Evolutionary conservation across 2,797 vertebrate genomes (phyloP).

Genomic region (Squalus acanthias): DNA sequence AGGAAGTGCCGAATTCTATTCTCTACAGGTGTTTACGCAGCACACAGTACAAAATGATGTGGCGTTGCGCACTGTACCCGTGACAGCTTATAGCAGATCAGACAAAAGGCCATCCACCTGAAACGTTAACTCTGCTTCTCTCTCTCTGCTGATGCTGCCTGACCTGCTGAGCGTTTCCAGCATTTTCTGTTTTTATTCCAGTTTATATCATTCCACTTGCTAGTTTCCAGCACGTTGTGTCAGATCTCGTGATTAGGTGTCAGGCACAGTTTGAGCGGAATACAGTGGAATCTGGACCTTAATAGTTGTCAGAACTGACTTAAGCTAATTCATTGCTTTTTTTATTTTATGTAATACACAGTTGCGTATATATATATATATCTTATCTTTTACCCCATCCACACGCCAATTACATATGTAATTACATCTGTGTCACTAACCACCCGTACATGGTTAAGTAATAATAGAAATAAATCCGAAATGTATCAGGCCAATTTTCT

Average conservation of each 20-base stretch:
- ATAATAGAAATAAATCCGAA: neutral
- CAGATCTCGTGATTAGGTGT: neutral
- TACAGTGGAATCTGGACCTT: neutral
- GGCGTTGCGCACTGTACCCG: neutral
- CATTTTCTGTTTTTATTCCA: no score
- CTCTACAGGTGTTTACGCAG: neutral
- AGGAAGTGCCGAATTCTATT: neutral
- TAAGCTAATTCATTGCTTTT: neutral
- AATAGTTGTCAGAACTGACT: neutral
- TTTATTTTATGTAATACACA: neutral
- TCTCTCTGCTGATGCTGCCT: no score
- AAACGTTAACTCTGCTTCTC: no score
- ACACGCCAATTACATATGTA: no score
- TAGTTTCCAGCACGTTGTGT: neutral
- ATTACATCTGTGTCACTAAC: neutral
- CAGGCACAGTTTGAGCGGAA: neutral
- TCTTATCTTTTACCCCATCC: no score
- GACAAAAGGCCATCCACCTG: no score
- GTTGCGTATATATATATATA: neutral
- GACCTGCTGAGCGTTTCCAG: no score
- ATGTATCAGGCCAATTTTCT: neutral
- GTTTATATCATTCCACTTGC: neutral
- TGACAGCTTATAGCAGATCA: no score
- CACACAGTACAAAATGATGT: neutral
- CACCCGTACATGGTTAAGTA: neutral